A percentile compares a stretch with the other conserved stretches of the same genome.
phyloP scores from a whole-genome alignment of 2,113 vertebrate species.

The Phasianus colchicus region DNA sequence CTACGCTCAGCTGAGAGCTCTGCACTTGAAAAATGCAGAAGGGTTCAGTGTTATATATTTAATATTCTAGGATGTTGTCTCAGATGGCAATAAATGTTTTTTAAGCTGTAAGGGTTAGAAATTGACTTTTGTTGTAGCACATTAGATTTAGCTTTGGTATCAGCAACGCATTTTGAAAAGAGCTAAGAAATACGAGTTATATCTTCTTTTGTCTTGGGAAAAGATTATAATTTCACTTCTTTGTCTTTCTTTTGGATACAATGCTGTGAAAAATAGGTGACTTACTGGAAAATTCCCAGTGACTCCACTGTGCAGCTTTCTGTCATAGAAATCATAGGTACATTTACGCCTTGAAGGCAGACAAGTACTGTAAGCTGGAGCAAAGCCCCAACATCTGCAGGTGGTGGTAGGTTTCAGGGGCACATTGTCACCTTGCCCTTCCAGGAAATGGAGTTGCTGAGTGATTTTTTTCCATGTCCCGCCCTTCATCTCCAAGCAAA shows the following conservation, averaged over 20 bases:
- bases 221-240: neutral
- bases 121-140: conserved; percentile 7
- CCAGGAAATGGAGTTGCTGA: neutral
- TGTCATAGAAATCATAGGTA: neutral
- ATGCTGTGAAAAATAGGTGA: neutral
- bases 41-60: conserved; percentile 24
- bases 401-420: neutral
- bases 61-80: conserved; percentile 33
- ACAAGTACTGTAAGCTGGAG: neutral
- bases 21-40: neutral
- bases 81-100: conserved; percentile 30
- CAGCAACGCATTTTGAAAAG: conserved; percentile 32
- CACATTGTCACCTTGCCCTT: neutral
- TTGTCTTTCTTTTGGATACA: neutral
- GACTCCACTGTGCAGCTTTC: neutral
- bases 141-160: conserved; percentile 29
- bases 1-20: neutral
- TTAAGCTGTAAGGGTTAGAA: conserved; percentile 23
- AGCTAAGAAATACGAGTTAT: conserved; percentile 4
- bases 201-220: neutral
- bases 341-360: neutral
- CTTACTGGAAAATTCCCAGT: conserved; percentile 16
- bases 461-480: neutral
- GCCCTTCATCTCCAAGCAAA: neutral
- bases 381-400: neutral